These are phyloP conservation scores for Heliocidaris tuberculata DNA, from an alignment of 35 echinoderm and acorn worm species.

Conservation along the genomic window DNA sequence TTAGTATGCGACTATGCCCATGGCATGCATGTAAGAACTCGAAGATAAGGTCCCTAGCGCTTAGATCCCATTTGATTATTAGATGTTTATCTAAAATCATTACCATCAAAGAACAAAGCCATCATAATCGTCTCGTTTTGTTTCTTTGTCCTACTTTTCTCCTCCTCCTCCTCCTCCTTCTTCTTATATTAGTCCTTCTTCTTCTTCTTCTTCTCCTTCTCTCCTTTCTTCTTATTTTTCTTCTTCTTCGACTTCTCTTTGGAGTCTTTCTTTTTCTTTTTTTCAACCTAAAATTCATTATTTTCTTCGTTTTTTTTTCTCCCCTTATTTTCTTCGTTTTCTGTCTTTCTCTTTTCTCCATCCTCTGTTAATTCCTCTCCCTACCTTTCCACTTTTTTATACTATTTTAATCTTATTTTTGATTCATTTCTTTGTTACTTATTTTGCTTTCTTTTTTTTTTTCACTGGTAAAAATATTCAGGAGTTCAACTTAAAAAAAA, in stretches of 20 bases:
- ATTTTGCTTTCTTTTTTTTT: too few species aligned
- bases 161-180: background rate
- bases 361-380: background rate
- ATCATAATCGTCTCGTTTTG: background rate
- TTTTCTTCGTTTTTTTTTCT: background rate
- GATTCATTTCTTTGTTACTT: too few species aligned
- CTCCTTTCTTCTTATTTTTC: background rate
- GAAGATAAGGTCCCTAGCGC: background rate
- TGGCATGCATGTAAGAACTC: background rate
- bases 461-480: too few species aligned
- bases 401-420: too few species aligned
- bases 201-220: background rate
- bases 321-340: background rate
- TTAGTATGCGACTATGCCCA: background rate
- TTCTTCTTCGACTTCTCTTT: background rate
- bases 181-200: background rate
- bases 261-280: background rate
- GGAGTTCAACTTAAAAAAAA: too few species aligned
- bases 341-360: background rate
- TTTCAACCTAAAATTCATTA: too few species aligned
- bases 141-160: background rate
- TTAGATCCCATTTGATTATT: background rate
- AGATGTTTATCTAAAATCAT: background rate
- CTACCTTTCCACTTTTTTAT: too few species aligned
- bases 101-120: background rate